These are phyloP conservation scores for Cnemophilus loriae DNA, from an alignment of 2,113 vertebrate genomes.

Conservation along the genomic window DNA sequence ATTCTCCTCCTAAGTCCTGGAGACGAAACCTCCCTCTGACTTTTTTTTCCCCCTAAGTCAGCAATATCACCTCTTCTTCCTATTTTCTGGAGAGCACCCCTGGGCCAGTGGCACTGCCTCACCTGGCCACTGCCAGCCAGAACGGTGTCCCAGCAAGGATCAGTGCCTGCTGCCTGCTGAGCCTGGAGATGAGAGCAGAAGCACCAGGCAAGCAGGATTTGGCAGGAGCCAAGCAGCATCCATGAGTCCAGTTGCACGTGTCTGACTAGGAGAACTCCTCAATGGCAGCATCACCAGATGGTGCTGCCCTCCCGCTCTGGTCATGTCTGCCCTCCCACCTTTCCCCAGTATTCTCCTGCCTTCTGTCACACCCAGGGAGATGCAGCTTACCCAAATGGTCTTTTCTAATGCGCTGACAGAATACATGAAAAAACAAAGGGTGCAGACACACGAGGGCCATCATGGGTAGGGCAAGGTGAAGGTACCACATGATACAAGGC, in stretches of 20 bases:
- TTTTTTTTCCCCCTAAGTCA: background rate
- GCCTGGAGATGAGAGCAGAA: background rate
- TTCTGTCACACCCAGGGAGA: background rate
- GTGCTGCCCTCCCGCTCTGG: background rate
- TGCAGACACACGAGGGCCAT: background rate
- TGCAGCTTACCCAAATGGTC: fast-evolving
- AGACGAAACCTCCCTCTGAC: background rate
- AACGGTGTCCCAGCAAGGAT: fast-evolving
- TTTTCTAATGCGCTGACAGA: background rate
- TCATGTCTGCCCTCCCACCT: fast-evolving
- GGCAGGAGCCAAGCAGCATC: background rate
- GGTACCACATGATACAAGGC: background rate
- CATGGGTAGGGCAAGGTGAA: background rate
- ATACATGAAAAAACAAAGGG: background rate
- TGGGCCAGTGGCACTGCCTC: background rate
- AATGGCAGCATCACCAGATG: background rate
- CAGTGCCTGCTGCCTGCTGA: background rate
- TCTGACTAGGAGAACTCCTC: background rate
- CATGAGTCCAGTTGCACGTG: fast-evolving
- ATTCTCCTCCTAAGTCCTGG: background rate
- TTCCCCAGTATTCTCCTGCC: fast-evolving
- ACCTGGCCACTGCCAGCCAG: fast-evolving
- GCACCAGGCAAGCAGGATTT: background rate
- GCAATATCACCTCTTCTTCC: background rate
- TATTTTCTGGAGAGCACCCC: fast-evolving